Base-by-base conservation (phyloP, 2,888 invertebrate species). In the Phalera bucephala region DNA sequence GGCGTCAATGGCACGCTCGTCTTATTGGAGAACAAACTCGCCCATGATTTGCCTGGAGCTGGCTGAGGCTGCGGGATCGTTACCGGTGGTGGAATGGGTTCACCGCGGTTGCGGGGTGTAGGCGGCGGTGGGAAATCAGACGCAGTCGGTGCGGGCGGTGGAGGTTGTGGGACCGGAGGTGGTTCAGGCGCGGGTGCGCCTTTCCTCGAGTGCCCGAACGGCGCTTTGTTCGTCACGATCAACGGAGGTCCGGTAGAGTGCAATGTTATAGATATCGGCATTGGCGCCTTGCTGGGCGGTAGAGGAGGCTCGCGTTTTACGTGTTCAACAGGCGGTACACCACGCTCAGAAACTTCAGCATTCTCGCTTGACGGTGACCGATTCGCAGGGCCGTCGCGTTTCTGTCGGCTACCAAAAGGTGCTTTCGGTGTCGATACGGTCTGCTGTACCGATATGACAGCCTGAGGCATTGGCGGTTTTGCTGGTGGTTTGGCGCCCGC, bases 41-140 rank as follows among this genome's bases (percentile, higher is more conserved):
- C 93, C 94, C 94, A 94, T 0, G 94, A 93, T 32, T 92, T 88
- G 42, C 90, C 81, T 10, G 89, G 71, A 0, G 87, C 84, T 0
- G 87, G 83, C 42, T 76, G 82, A 1, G 81, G 85, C 40, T 81
- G 87, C 2, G 80, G 78, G 28, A 66, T 65, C 0, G 74, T 62
- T 2, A 71, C 70, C 1, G 82, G 78, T 0, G 82, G 55, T 1
- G 86, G 81, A 0, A 33, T 54, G 1, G 79, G 71, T 28, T 86
- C 88, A 1, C 78, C 80, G 15, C 82, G 74, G 51, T 83, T 80
- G 21, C 88, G 72, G 0, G 89, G 89, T 0, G 88, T 88, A 0
- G 89, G 89, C 1, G 88, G 87, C 3, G 85, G 86, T 0, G 91
- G 80, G 76, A 91, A 87, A 75, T 91, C 75, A 13, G 91, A 90